Base-by-base conservation (phyloP, 2,888 invertebrate species). In the Caenorhabditis virilis region DNA sequence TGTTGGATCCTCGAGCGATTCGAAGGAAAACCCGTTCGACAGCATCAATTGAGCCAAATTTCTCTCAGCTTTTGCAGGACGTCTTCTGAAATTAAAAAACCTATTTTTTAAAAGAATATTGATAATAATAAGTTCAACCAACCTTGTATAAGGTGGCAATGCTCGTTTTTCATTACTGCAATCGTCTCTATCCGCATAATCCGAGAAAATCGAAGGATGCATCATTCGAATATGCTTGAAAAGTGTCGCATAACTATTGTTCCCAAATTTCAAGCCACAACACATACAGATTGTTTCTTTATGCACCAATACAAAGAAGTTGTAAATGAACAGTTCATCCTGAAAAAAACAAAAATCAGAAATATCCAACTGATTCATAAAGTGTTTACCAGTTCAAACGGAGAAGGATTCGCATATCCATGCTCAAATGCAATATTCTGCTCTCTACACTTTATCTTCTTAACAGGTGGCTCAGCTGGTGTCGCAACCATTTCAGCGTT, bases 31-130 rank as follows among this genome's bases (percentile, higher is more conserved):
- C n/a, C 43, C 43, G 16, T 45, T 20, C 16, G 43, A 45, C 9
- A 45, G 26, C 43, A 45, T 15, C 18, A 45, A 45, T 3, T 27
- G 26, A 25, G 18, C 25, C 11, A 45, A 16, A 5, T 13, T 2
- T 27, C 43, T 11, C 22, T 45, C 43, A 16, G 43, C 23, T 45
- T 45, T 45, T 16, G 27, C n/a, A 6, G 43, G 25, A 16, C 25
- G 16, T 16, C 27, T 45, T 45, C 43, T 45, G 16, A 26, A 45
- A 45, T n/a, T n/a, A n/a, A n/a, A n/a, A n/a, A n/a, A n/a, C n/a
- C n/a, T n/a, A n/a, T n/a, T n/a, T n/a, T n/a, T n/a, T n/a, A n/a
- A n/a, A n/a, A n/a, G n/a, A n/a, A n/a, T n/a, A n/a, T n/a, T n/a
- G n/a, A n/a, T n/a, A n/a, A n/a, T n/a, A n/a, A n/a, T n/a, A n/a